These are phyloP conservation scores for Sorex araneus DNA, from an alignment of 2,113 vertebrate genomes.

Conservation along the genomic window DNA sequence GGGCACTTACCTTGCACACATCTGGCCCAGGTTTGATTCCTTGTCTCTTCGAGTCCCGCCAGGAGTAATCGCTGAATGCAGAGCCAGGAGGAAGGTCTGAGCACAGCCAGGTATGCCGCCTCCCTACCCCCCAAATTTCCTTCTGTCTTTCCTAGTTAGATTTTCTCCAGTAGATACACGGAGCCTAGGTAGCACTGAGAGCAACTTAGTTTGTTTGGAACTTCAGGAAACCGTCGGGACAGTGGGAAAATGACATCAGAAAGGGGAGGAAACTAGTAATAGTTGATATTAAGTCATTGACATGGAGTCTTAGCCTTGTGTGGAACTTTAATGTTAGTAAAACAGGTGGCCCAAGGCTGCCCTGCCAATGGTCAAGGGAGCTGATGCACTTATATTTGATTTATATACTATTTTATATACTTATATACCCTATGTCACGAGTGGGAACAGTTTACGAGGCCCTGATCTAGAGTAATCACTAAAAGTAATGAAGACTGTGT, in stretches of 20 bases:
- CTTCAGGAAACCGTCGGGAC: neutral
- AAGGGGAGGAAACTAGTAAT: neutral
- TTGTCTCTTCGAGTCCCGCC: too few relatives aligned
- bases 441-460: too few relatives aligned
- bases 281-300: neutral
- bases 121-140: too few relatives aligned
- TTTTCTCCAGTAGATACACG: neutral
- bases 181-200: neutral
- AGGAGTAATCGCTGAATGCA: too few relatives aligned
- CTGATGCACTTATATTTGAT: neutral
- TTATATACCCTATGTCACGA: too few relatives aligned
- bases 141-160: neutral
- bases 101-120: too few relatives aligned
- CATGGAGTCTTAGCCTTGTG: neutral
- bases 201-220: neutral
- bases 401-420: too few relatives aligned
- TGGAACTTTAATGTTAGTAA: neutral
- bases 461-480: too few relatives aligned
- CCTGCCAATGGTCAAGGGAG: neutral
- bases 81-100: too few relatives aligned
- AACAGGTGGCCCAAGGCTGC: neutral
- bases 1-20: too few relatives aligned
- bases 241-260: neutral
- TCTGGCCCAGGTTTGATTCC: too few relatives aligned
- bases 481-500: neutral